phyloP scores from a whole-genome alignment of 2,888 invertebrate species.

The Tiliacea citrago region DNA sequence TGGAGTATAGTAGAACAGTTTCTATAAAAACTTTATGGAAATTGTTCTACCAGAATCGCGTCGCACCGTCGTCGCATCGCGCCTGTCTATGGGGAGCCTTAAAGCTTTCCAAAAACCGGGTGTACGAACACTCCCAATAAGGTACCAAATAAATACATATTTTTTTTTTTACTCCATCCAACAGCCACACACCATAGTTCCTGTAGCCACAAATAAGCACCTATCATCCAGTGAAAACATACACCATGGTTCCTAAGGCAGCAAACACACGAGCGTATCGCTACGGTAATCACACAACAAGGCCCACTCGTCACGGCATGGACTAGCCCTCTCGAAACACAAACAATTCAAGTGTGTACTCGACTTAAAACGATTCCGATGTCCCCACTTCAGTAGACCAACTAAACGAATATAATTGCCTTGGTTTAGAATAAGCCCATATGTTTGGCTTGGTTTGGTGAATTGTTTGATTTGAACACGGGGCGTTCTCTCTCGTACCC shows the following conservation, averaged over 20 bases:
- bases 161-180: slow-evolving; percentile 17
- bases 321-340: slow-evolving; percentile 68
- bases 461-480: slow-evolving; percentile 35
- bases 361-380: slow-evolving; percentile 87
- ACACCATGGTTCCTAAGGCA: slow-evolving; percentile 31
- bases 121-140: neutral
- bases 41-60: no score
- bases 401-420: slow-evolving; percentile 54
- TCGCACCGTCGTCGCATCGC: no score
- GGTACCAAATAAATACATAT: slow-evolving; percentile 20
- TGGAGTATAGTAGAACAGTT: no score
- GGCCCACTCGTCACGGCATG: slow-evolving; percentile 71
- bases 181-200: slow-evolving; percentile 8
- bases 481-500: no score
- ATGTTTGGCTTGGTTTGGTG: slow-evolving; percentile 40
- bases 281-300: slow-evolving; percentile 57
- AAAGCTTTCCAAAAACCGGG: neutral
- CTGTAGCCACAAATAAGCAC: slow-evolving; percentile 29
- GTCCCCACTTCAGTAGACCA: slow-evolving; percentile 69
- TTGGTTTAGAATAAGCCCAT: slow-evolving; percentile 28
- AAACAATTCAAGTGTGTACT: slow-evolving; percentile 73
- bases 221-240: neutral
- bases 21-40: no score
- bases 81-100: no score
- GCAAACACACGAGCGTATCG: slow-evolving; percentile 43